Evolutionary conservation across 2,797 vertebrate genomes (phyloP).

Genomic region (Chlorospingus flavigularis): DNA sequence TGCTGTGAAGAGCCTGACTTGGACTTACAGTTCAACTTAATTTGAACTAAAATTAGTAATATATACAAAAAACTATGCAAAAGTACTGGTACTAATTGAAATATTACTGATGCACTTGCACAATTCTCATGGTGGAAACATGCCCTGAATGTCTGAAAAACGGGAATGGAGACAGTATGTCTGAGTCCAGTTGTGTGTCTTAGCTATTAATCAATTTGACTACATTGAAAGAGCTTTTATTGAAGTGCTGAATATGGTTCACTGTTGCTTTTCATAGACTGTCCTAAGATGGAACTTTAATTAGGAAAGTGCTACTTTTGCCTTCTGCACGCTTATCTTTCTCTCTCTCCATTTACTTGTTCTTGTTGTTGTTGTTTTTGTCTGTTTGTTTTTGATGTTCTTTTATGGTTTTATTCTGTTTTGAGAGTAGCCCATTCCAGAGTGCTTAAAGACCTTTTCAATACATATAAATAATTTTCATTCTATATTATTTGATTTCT

Average conservation of each 20-base stretch:
- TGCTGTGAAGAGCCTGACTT: background rate
- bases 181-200: background rate
- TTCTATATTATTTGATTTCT: background rate
- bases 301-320: background rate
- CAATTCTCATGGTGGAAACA: background rate
- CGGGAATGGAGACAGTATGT: background rate
- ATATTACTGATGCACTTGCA: background rate
- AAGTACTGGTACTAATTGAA: background rate
- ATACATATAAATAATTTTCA: background rate
- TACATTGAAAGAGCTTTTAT: background rate
- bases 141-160: background rate
- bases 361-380: background rate
- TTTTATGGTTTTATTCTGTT: background rate
- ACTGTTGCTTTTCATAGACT: background rate
- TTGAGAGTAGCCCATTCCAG: background rate
- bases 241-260: background rate
- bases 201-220: background rate
- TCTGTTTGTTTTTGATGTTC: background rate
- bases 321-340: background rate
- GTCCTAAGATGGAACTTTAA: background rate
- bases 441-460: background rate
- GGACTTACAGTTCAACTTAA: background rate
- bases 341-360: background rate
- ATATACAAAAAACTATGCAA: background rate
- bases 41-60: background rate